These are phyloP conservation scores for Anthoptus insignis DNA, from an alignment of 2,888 invertebrate genomes.

Conservation along the genomic window DNA sequence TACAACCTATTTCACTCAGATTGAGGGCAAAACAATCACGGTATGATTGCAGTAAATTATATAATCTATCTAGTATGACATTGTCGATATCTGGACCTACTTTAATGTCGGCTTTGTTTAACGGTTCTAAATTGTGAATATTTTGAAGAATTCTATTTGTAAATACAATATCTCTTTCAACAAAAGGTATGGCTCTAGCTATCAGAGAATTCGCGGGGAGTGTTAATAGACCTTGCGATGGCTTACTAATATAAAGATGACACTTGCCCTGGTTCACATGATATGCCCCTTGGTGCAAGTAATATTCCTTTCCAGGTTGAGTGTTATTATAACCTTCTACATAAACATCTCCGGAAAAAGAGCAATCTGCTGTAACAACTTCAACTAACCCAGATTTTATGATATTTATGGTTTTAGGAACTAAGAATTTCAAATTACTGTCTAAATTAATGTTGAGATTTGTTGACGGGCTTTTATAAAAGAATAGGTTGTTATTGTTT, in stretches of 20 bases:
- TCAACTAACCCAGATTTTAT: background rate
- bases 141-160: background rate
- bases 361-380: background rate
- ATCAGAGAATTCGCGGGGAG: conserved; percentile 13
- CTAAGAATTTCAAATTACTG: background rate
- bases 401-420: background rate
- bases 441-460: background rate
- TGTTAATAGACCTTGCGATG: conserved; percentile 29
- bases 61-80: conserved; percentile 15
- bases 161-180: background rate
- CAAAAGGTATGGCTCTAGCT: conserved; percentile 22
- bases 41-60: conserved; percentile 34
- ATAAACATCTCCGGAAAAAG: background rate
- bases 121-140: background rate
- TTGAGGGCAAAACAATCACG: conserved; percentile 40
- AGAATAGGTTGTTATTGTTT: background rate
- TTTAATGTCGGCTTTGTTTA: background rate
- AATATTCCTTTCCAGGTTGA: conserved; percentile 34
- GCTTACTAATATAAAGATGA: background rate
- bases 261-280: conserved; percentile 22
- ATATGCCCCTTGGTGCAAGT: conserved; percentile 38
- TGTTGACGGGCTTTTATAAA: background rate
- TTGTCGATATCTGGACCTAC: background rate
- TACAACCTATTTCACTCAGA: conserved; percentile 44
- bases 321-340: background rate